A percentile compares a stretch with the other conserved stretches of the same genome.
These are phyloP conservation scores for Trididemnum nubilum DNA, from an alignment of 23 tunicate genomes.

Conservation along the genomic window DNA sequence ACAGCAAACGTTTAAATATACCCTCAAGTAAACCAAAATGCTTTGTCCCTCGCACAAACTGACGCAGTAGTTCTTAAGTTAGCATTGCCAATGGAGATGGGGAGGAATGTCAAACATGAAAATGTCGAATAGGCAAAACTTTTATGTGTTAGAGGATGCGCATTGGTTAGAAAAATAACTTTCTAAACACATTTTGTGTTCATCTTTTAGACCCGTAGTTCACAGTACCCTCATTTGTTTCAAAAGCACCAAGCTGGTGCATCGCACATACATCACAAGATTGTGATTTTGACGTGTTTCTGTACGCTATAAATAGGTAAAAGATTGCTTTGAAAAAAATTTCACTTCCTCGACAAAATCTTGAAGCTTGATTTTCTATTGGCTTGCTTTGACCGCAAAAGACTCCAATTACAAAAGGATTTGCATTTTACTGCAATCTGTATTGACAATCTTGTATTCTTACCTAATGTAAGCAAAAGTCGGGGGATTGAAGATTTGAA, in stretches of 20 bases:
- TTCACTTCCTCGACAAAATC: constrained; percentile 43
- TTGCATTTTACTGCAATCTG: background rate
- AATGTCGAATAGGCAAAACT: constrained; percentile 14
- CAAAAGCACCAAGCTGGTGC: constrained; percentile 50
- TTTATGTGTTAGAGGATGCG: constrained; percentile 27
- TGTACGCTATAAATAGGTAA: background rate
- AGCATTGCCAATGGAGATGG: background rate
- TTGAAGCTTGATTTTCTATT: constrained; percentile 25
- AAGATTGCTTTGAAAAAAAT: background rate
- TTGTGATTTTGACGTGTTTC: background rate
- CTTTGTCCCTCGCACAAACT: too few relatives aligned
- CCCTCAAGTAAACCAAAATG: too few relatives aligned
- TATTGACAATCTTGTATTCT: constrained; percentile 5
- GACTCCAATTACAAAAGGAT: constrained; percentile 43
- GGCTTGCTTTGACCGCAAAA: constrained; percentile 42
- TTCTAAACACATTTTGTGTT: constrained; percentile 33
- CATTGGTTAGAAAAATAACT: constrained; percentile 31
- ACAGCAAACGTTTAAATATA: too few relatives aligned
- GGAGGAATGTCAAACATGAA: constrained; percentile 11
- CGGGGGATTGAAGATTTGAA: constrained; percentile 35
- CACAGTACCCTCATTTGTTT: constrained; percentile 35
- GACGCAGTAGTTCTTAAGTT: background rate
- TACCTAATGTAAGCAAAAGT: constrained; percentile 48
- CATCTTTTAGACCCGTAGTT: constrained; percentile 47
- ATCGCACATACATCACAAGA: too few relatives aligned